Percentiles rank a stretch among this genome's conserved stretches.
phyloP scores from a whole-genome alignment of 2,797 vertebrate species.

The Serranus cabrilla region DNA sequence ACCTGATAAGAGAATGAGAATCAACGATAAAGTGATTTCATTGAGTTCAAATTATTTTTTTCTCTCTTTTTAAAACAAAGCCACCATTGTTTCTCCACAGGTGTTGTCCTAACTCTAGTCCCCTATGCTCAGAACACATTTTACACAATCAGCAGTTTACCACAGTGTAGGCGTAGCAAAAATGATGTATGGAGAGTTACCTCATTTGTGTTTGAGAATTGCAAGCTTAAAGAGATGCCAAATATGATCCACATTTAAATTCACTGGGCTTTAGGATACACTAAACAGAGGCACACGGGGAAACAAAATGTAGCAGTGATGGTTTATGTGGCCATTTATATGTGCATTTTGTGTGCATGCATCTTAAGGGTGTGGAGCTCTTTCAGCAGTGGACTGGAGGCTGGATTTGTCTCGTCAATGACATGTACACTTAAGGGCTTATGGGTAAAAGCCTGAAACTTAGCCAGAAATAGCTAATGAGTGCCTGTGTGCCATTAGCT shows the following conservation, averaged over 20 bases:
- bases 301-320: not conserved
- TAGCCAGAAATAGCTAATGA: constrained; percentile 78
- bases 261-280: constrained; percentile 35
- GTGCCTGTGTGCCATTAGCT: constrained; percentile 74
- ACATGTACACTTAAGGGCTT: constrained; percentile 77
- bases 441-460: constrained; percentile 66
- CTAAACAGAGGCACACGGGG: constrained; percentile 14
- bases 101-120: constrained; percentile 64
- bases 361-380: constrained; percentile 15
- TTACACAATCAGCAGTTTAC: constrained; percentile 69
- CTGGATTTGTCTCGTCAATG: constrained; percentile 70
- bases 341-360: constrained; percentile 14
- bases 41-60: constrained; percentile 6
- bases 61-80: constrained; percentile 27
- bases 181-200: constrained; percentile 58
- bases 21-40: constrained; percentile 39
- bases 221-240: constrained; percentile 42
- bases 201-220: constrained; percentile 53
- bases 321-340: constrained; percentile 2
- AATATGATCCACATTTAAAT: constrained; percentile 49
- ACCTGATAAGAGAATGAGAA: constrained; percentile 32
- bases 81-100: constrained; percentile 64
- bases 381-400: constrained; percentile 31
- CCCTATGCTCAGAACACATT: constrained; percentile 48
- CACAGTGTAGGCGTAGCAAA: constrained; percentile 23